A percentile compares a stretch with the other conserved stretches of the same genome.
phyloP scores from a whole-genome alignment of 2,888 invertebrate species.

The Standfussiana lucernea region DNA sequence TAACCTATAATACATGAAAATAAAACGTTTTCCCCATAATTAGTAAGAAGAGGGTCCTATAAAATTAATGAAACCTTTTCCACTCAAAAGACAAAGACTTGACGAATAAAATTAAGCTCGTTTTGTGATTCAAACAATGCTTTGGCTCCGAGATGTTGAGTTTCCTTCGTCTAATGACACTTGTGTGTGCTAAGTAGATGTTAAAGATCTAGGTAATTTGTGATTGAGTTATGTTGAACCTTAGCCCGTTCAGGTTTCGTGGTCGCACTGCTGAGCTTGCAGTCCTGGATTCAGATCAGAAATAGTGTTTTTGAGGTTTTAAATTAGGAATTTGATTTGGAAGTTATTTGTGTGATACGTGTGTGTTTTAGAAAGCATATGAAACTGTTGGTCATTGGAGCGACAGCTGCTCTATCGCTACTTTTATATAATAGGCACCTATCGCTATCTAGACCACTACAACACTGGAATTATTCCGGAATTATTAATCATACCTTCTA shows the following conservation, averaged over 20 bases:
- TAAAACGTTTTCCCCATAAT: slow-evolving; percentile 53
- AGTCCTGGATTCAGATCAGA: background rate
- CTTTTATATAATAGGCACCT: too few species aligned
- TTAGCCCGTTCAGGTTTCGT: background rate
- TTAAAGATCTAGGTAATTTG: background rate
- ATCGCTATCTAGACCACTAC: too few species aligned
- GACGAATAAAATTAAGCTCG: slow-evolving; percentile 58
- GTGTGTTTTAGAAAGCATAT: background rate
- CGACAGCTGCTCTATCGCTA: background rate
- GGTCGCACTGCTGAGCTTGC: background rate
- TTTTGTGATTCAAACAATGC: slow-evolving; percentile 60
- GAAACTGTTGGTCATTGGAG: background rate
- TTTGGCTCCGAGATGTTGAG: slow-evolving; percentile 16
- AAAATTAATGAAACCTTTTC: slow-evolving; percentile 45
- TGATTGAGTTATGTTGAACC: slow-evolving; percentile 2
- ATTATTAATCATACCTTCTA: background rate
- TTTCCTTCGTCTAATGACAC: slow-evolving; percentile 35
- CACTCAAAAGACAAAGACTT: slow-evolving; percentile 56
- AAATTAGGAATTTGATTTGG: background rate
- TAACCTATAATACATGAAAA: slow-evolving; percentile 37
- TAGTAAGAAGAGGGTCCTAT: slow-evolving; percentile 32
- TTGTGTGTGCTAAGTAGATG: slow-evolving; percentile 28
- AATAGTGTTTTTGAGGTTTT: background rate
- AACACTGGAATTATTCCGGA: too few species aligned
- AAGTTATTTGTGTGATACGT: background rate